A percentile compares a stretch with the other conserved stretches of the same genome.
phyloP scores from a whole-genome alignment of 2,113 vertebrate species.

The Rhinoderma darwinii region DNA sequence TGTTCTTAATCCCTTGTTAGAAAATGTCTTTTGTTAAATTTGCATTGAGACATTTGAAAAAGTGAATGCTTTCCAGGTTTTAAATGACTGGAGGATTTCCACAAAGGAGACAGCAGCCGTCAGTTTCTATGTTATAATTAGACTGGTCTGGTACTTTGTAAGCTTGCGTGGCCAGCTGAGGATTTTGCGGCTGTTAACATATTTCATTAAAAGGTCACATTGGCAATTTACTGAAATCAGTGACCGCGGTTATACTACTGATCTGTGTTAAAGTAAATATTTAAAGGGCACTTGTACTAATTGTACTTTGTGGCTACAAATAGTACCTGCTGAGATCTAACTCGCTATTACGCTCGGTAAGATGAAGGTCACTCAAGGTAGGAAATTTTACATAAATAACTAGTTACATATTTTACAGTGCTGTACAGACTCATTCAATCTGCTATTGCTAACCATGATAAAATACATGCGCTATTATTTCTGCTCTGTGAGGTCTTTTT shows the following conservation, averaged over 20 bases:
- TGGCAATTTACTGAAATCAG: constrained; percentile 35
- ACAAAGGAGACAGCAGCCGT: neutral
- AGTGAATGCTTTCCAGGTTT: constrained; percentile 14
- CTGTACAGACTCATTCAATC: neutral
- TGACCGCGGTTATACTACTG: constrained; percentile 1
- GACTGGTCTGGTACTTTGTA: constrained; percentile 13
- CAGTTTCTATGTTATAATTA: neutral
- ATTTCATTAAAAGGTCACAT: constrained; percentile 46
- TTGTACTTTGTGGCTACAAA: neutral
- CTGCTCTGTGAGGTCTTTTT: neutral
- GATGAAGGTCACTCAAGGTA: constrained; percentile 22
- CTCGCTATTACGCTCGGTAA: neutral
- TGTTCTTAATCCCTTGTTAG: neutral
- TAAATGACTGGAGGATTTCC: constrained; percentile 1
- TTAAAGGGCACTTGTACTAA: constrained; percentile 43
- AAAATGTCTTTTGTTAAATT: neutral
- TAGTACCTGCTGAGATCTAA: neutral
- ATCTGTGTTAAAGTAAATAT: constrained; percentile 42
- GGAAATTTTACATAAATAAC: neutral
- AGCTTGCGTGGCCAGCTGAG: constrained; percentile 24
- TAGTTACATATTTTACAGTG: neutral
- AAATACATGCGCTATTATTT: neutral
- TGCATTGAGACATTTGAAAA: constrained; percentile 16
- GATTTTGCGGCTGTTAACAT: constrained; percentile 39
- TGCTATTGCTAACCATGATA: neutral